Conservation (phyloP, 2,797 vertebrate genomes). For the Pantherophis vulpinus region DNA sequence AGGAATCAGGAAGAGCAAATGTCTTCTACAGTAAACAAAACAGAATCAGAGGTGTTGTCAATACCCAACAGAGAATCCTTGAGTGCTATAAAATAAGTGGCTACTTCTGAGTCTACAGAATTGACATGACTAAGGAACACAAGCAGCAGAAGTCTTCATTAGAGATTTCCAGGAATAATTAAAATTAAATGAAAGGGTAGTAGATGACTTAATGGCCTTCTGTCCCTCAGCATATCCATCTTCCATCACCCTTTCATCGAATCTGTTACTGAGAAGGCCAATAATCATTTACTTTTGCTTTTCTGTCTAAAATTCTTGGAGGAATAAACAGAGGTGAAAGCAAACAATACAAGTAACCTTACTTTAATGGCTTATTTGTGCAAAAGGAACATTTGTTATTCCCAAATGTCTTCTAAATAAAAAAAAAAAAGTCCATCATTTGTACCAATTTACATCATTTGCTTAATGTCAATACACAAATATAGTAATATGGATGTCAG, state of each 20-base stretch:
- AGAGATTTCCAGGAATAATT: not conserved
- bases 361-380: not conserved
- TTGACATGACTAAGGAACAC: not conserved
- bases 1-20: not conserved
- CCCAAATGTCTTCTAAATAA: not conserved
- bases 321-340: not conserved
- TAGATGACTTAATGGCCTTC: not conserved
- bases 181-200: not conserved
- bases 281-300: not conserved
- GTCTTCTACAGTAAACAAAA: not conserved
- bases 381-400: not conserved
- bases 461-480: not conserved
- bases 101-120: not conserved
- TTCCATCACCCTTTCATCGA: not conserved
- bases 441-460: not conserved
- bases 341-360: not conserved
- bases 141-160: not conserved
- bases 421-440: not conserved
- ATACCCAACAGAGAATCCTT: not conserved
- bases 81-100: not conserved
- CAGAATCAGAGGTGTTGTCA: not conserved
- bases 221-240: not conserved
- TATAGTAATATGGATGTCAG: not conserved
- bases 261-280: not conserved
- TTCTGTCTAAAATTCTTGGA: not conserved